These are phyloP conservation scores for Unio pictorum DNA, from an alignment of 2,888 invertebrate genomes.

Conservation along the genomic window DNA sequence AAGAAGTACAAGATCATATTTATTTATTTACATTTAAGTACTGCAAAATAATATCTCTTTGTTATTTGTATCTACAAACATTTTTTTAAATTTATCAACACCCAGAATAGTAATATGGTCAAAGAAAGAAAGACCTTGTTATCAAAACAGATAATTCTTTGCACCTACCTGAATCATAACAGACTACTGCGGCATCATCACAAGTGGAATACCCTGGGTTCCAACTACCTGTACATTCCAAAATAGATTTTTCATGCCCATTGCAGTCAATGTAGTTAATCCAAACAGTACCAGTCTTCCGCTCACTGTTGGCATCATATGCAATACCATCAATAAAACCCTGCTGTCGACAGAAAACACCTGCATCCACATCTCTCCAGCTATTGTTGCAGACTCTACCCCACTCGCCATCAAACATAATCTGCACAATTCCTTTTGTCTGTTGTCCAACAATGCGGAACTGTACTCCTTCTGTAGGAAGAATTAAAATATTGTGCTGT, in stretches of 20 bases:
- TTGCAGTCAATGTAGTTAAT: slow-evolving; percentile 81
- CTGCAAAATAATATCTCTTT: too few species aligned
- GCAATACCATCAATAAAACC: slow-evolving; percentile 43
- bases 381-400: slow-evolving; percentile 49
- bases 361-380: slow-evolving; percentile 42
- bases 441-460: slow-evolving; percentile 32
- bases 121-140: too few species aligned
- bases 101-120: too few species aligned
- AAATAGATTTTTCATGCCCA: slow-evolving; percentile 80
- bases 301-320: slow-evolving; percentile 11
- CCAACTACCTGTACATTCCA: slow-evolving; percentile 75
- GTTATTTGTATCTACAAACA: too few species aligned
- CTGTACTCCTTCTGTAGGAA: slow-evolving; percentile 38
- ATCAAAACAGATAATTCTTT: not conserved
- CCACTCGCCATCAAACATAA: slow-evolving; percentile 47
- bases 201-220: slow-evolving; percentile 38
- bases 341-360: slow-evolving; percentile 45
- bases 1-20: too few species aligned
- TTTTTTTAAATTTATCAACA: too few species aligned
- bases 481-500: not conserved
- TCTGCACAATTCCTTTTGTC: slow-evolving; percentile 36
- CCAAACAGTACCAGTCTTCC: slow-evolving; percentile 64
- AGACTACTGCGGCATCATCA: slow-evolving; percentile 51
- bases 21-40: too few species aligned
- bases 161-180: slow-evolving; percentile 45